A percentile compares a stretch with the other conserved stretches of the same genome.
These are phyloP conservation scores for Mionectes macconnelli DNA, from an alignment of 2,113 vertebrate genomes.

Conservation along the genomic window DNA sequence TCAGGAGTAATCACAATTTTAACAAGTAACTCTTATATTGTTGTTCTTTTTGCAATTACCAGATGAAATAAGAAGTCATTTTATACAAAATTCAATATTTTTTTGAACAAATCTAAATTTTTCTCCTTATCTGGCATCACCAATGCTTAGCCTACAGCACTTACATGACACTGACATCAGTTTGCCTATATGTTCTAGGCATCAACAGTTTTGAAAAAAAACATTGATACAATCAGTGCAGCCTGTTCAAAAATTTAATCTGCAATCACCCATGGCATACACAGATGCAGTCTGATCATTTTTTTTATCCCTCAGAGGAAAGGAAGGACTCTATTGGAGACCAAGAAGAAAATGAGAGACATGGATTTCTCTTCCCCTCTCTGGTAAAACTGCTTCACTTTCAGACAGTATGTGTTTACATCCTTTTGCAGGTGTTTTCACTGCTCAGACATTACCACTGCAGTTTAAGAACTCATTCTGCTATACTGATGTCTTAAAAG, in stretches of 20 bases:
- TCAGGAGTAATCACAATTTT: not conserved
- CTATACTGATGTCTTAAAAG: not conserved
- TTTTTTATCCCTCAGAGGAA: not conserved
- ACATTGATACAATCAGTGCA: not conserved
- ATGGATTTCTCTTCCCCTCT: not conserved
- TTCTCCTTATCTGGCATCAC: not conserved
- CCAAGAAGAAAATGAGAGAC: not conserved
- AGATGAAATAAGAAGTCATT: not conserved
- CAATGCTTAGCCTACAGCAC: not conserved
- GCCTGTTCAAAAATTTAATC: not conserved
- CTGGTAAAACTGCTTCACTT: not conserved
- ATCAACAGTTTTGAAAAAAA: not conserved
- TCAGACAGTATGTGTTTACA: rapidly evolving
- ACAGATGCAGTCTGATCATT: not conserved
- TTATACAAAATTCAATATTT: not conserved
- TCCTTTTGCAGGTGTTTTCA: not conserved
- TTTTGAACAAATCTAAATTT: not conserved
- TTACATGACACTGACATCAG: not conserved
- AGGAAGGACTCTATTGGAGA: not conserved
- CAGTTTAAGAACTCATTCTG: not conserved
- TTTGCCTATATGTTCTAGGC: not conserved
- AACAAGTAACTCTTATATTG: not conserved
- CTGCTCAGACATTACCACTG: not conserved
- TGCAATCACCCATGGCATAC: not conserved
- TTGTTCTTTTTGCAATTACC: not conserved